Evolutionary conservation across 2,113 vertebrate species (phyloP).

Genomic region (Pogonocichla stellata): DNA sequence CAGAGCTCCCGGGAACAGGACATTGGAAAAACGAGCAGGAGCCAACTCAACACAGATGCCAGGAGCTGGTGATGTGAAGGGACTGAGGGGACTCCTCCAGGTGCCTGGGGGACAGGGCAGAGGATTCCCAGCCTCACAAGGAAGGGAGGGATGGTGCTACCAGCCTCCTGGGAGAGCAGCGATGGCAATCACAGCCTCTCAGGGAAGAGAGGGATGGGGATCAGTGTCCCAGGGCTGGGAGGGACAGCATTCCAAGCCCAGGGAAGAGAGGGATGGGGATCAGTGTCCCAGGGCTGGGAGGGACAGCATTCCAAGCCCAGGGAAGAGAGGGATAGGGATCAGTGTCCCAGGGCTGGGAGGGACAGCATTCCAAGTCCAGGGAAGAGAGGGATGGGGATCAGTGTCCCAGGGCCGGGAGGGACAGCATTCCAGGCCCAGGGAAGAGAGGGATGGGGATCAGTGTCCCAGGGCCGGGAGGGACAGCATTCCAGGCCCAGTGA

Average conservation of each 20-base stretch:
- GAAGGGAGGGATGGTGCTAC: not conserved
- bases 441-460: not conserved
- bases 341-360: not conserved
- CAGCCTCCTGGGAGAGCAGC: not conserved
- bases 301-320: not conserved
- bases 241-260: not conserved
- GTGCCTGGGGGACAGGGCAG: rapidly evolving
- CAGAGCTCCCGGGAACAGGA: rapidly evolving
- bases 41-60: not conserved
- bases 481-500: not conserved
- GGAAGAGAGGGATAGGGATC: not conserved
- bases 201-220: not conserved
- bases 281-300: not conserved
- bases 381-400: not conserved
- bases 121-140: not conserved
- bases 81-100: not conserved
- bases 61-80: not conserved
- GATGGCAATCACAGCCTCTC: not conserved
- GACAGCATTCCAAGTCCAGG: not conserved
- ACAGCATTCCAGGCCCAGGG: not conserved
- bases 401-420: too few relatives aligned
- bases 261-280: not conserved
- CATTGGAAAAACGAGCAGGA: not conserved
- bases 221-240: not conserved
- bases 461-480: not conserved